Conservation (phyloP, 2,113 vertebrate species). For the Periophthalmodon schlosseri region DNA sequence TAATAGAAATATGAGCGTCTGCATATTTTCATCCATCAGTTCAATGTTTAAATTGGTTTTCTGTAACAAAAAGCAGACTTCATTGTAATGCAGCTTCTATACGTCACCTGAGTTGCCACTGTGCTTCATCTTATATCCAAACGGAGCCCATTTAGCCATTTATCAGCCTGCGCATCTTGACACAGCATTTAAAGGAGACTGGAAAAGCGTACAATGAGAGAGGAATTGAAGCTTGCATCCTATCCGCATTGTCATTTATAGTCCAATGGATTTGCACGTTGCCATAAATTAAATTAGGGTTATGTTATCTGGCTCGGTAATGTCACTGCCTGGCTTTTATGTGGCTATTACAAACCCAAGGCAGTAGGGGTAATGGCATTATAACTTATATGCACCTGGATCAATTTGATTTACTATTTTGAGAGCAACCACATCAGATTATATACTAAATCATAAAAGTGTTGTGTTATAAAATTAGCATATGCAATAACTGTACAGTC, state of each 20-base stretch:
- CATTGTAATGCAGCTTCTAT: slow-evolving; percentile 10
- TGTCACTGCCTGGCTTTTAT: not conserved
- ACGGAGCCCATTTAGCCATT: slow-evolving; percentile 44
- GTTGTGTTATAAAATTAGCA: not conserved
- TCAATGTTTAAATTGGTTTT: slow-evolving; percentile 16
- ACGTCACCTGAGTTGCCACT: slow-evolving; percentile 38
- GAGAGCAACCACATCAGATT: not conserved
- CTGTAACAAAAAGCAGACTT: slow-evolving; percentile 27
- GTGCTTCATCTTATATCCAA: slow-evolving; percentile 40
- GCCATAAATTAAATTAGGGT: slow-evolving; percentile 1
- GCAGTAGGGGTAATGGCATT: not conserved
- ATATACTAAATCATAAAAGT: not conserved
- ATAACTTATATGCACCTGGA: not conserved
- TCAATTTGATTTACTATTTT: not conserved
- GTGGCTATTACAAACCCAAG: slow-evolving; percentile 1
- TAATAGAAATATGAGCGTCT: slow-evolving; percentile 6
- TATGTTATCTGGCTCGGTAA: not conserved
- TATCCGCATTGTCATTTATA: not conserved
- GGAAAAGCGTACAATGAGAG: slow-evolving; percentile 13
- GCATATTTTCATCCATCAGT: not conserved
- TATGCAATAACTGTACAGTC: not conserved
- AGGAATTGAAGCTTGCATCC: slow-evolving; percentile 6
- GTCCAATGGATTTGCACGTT: not conserved
- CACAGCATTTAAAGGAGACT: slow-evolving; percentile 33
- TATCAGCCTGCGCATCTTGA: slow-evolving; percentile 39